These are phyloP conservation scores for Ptilodon capucinus DNA, from an alignment of 2,888 invertebrate genomes.

Conservation along the genomic window DNA sequence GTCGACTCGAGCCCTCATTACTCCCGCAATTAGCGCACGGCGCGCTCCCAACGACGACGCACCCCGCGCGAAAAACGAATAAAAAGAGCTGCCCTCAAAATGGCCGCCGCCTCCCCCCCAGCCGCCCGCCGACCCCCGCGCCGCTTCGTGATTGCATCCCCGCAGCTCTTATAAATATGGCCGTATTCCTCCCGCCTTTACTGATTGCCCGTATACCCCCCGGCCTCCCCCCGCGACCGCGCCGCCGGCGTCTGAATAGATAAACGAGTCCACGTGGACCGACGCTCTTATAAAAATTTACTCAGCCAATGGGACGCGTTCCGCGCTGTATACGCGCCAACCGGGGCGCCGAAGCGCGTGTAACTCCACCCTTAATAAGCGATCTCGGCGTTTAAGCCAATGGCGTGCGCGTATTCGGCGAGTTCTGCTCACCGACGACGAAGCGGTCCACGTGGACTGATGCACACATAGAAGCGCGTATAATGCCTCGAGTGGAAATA, in stretches of 20 bases:
- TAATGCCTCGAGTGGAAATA: conserved; percentile 83
- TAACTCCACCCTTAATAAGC: conserved; percentile 84
- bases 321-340: conserved; percentile 54
- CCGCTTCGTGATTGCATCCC: conserved; percentile 83
- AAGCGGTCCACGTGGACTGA: conserved; percentile 78
- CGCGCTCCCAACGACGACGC: conserved; percentile 78
- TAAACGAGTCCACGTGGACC: conserved; percentile 83
- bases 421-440: conserved; percentile 73
- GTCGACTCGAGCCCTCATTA: conserved; percentile 80
- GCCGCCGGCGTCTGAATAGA: conserved; percentile 84
- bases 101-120: conserved; percentile 85
- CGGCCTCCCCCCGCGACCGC: conserved; percentile 80
- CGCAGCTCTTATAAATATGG: conserved; percentile 84
- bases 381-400: conserved; percentile 68
- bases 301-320: conserved; percentile 61
- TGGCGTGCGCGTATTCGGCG: conserved; percentile 48
- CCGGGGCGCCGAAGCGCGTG: conserved; percentile 57
- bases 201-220: conserved; percentile 84
- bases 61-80: conserved; percentile 83
- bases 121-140: conserved; percentile 74
- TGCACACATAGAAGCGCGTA: conserved; percentile 74
- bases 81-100: conserved; percentile 88
- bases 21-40: conserved; percentile 82
- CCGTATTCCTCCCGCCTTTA: conserved; percentile 83
- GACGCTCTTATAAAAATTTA: conserved; percentile 80